Percentiles rank a stretch among this genome's conserved stretches.
Evolutionary conservation across 1,140 invertebrate genomes (phyloP).

Genomic region (Pissodes strobi): DNA sequence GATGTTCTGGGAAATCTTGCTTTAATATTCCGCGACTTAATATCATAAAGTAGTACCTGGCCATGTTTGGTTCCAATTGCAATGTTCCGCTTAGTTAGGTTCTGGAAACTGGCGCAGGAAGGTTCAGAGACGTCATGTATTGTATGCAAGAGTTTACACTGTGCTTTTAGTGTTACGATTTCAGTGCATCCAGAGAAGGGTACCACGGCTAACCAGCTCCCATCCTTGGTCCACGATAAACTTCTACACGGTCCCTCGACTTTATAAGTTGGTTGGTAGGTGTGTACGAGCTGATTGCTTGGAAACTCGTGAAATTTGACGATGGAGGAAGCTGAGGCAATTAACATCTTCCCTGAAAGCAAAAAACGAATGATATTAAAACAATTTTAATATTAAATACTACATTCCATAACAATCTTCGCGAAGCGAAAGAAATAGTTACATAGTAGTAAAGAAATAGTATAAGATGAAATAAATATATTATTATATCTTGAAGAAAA

Average conservation of each 20-base stretch:
- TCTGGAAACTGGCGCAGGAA: conserved; percentile 51
- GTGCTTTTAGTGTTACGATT: conserved; percentile 48
- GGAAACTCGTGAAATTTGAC: conserved; percentile 50
- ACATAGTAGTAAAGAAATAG: no score
- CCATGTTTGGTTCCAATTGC: conserved; percentile 50
- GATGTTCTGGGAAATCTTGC: conserved; percentile 43
- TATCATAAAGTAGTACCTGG: conserved; percentile 51
- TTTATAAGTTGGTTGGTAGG: conserved; percentile 39
- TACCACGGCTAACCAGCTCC: conserved; percentile 50
- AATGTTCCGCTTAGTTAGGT: conserved; percentile 48
- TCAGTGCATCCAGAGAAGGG: conserved; percentile 46
- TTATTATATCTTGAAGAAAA: no score
- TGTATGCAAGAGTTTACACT: conserved; percentile 47
- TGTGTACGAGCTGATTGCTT: conserved; percentile 28
- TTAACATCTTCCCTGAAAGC: conserved; percentile 35
- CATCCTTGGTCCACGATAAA: conserved; percentile 53
- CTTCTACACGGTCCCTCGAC: conserved; percentile 44
- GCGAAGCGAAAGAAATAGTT: no score
- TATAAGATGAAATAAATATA: no score
- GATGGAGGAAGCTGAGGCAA: conserved; percentile 43
- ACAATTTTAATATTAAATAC: no score
- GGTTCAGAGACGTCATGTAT: conserved; percentile 46
- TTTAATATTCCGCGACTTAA: conserved; percentile 45
- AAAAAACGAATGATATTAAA: neutral
- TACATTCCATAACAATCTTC: no score